Conservation (phyloP, 2,113 vertebrate genomes). For the Callipepla californica region DNA sequence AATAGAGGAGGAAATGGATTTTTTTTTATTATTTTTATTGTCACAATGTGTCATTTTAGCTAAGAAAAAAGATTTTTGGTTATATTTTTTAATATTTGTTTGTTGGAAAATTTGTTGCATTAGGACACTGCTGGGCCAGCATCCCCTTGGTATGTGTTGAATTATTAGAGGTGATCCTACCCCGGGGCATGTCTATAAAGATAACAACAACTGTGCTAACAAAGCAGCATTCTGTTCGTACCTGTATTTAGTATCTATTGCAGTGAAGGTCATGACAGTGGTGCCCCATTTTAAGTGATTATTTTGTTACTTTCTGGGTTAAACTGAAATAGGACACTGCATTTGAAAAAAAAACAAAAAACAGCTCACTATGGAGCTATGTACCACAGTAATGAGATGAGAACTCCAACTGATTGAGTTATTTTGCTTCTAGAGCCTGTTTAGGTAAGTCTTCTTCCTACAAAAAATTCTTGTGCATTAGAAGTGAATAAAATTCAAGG, state of each 20-base stretch:
- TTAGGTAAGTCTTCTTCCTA: not conserved
- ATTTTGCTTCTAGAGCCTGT: not conserved
- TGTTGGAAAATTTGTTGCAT: not conserved
- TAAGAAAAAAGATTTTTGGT: not conserved
- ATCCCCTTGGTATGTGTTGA: accelerated
- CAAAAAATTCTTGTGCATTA: accelerated
- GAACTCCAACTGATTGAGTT: not conserved
- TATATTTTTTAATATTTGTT: not conserved
- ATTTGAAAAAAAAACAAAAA: not conserved
- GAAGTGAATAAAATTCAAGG: not conserved
- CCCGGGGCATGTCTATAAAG: not conserved
- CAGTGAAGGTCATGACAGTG: not conserved
- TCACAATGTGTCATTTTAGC: not conserved
- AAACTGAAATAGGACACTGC: constrained; percentile 5
- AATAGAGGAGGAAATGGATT: not conserved
- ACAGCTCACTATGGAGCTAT: not conserved
- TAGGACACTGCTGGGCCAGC: not conserved
- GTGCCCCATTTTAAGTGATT: constrained; percentile 32
- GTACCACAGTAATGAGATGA: not conserved
- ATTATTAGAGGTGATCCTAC: not conserved
- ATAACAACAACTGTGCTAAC: not conserved
- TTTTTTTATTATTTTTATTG: not conserved
- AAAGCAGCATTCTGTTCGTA: not conserved
- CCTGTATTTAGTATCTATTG: constrained; percentile 4
- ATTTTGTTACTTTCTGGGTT: constrained; percentile 51